Conservation (phyloP, 2,888 invertebrate genomes). For the Cosmorhoe ocellata region DNA sequence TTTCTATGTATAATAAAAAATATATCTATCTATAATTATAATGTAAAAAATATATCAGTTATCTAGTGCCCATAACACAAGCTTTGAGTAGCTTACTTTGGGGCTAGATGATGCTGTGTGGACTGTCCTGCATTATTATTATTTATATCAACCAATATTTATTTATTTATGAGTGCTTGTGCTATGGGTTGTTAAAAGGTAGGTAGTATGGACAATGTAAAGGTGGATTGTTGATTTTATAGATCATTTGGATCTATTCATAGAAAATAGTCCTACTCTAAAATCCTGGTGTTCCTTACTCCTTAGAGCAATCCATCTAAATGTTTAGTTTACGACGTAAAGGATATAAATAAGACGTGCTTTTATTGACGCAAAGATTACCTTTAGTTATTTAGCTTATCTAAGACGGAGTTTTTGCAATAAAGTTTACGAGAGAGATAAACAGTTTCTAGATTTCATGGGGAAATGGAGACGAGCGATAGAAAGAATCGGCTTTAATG, state of each 20-base stretch:
- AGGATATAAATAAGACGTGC: slow-evolving; percentile 16
- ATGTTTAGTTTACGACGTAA: slow-evolving; percentile 28
- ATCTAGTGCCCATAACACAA: too few species aligned
- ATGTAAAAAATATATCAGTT: too few species aligned
- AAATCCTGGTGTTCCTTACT: not conserved
- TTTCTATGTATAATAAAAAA: too few species aligned
- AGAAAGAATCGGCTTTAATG: not conserved
- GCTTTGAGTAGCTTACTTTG: too few species aligned
- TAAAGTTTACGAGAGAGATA: slow-evolving; percentile 17
- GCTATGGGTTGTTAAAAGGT: not conserved
- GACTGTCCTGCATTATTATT: too few species aligned
- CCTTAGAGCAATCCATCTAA: slow-evolving; percentile 18
- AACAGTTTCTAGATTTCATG: slow-evolving; percentile 10
- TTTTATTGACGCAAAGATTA: slow-evolving; percentile 19
- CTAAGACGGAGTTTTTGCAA: slow-evolving; percentile 14
- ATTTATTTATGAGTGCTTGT: too few species aligned
- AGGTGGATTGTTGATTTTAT: slow-evolving; percentile 22
- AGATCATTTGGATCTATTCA: slow-evolving; percentile 2
- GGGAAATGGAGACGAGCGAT: not conserved
- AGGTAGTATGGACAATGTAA: not conserved
- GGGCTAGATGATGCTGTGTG: too few species aligned
- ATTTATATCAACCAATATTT: too few species aligned
- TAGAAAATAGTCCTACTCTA: not conserved
- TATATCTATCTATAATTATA: too few species aligned
- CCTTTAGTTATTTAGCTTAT: slow-evolving; percentile 16